Evolutionary conservation across 2,113 vertebrate species (phyloP).

Genomic region (Vidua macroura): DNA sequence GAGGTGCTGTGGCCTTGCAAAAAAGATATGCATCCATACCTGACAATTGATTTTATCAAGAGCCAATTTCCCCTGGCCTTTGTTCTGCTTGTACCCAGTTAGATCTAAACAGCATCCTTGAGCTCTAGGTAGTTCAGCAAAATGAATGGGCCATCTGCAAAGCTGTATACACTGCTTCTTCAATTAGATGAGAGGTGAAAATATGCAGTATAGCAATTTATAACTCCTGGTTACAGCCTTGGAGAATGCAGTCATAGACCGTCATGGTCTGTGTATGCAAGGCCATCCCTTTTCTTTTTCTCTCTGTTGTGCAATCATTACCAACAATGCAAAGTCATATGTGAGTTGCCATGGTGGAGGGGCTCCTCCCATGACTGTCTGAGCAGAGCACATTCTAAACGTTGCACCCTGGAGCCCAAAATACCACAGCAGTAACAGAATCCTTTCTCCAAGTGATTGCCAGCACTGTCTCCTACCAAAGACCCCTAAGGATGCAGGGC

Average conservation of each 20-base stretch:
- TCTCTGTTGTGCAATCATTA: not conserved
- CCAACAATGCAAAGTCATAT: slow-evolving; percentile 17
- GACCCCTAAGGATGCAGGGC: not conserved
- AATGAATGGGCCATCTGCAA: not conserved
- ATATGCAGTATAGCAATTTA: not conserved
- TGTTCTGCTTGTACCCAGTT: not conserved
- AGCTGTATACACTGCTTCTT: not conserved
- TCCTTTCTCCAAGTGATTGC: slow-evolving; percentile 19
- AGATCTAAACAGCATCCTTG: not conserved
- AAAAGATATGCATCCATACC: not conserved
- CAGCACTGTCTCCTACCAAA: slow-evolving; percentile 3
- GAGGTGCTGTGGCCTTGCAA: not conserved
- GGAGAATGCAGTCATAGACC: not conserved
- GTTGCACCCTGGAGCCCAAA: slow-evolving; percentile 4
- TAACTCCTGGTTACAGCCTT: not conserved
- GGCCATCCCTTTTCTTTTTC: not conserved
- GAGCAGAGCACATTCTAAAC: slow-evolving; percentile 54
- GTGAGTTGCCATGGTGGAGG: not conserved
- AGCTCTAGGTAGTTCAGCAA: not conserved
- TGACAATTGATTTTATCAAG: not conserved
- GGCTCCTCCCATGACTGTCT: slow-evolving; percentile 36
- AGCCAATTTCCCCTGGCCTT: not conserved
- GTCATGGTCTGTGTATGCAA: not conserved
- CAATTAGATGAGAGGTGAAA: not conserved
- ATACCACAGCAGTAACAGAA: slow-evolving; percentile 37